A percentile compares a stretch with the other conserved stretches of the same genome.
phyloP scores from a whole-genome alignment of 2,113 vertebrate genomes.

The Nesogale talazaci region DNA sequence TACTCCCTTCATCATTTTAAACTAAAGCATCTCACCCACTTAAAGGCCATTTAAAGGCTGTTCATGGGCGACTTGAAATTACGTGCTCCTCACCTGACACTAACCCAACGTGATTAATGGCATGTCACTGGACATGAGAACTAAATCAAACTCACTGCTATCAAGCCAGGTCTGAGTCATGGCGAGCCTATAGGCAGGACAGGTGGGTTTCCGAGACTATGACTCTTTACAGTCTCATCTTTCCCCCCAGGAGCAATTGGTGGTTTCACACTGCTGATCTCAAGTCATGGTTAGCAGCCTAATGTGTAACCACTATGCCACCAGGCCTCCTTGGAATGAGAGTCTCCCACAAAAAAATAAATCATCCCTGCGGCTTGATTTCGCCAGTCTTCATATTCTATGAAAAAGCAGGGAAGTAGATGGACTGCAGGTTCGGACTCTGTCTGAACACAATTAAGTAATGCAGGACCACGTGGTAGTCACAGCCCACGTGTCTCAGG shows the following conservation, averaged over 20 bases:
- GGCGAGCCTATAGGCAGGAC: too few species aligned
- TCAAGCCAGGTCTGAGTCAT: too few species aligned
- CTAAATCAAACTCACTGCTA: too few species aligned
- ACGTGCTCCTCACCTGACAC: neutral
- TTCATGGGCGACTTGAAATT: neutral
- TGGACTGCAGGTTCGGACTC: neutral
- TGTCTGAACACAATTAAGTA: neutral
- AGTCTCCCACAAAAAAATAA: neutral
- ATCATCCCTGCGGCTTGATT: neutral
- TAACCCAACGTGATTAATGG: slow-evolving; percentile 43
- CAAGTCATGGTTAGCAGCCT: too few species aligned
- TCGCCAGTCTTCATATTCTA: neutral
- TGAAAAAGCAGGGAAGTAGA: neutral
- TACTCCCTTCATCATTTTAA: neutral
- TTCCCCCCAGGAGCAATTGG: too few species aligned
- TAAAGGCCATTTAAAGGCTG: neutral
- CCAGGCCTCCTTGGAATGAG: neutral
- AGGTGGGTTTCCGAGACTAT: too few species aligned
- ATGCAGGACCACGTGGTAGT: neutral
- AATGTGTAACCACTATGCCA: too few species aligned
- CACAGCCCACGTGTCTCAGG: neutral
- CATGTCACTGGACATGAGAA: neutral
- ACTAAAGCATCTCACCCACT: neutral
- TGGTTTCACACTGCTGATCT: too few species aligned
- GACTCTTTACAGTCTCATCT: too few species aligned